Base-by-base conservation (phyloP, 2,113 vertebrate species). In the Tonatia bakeri region DNA sequence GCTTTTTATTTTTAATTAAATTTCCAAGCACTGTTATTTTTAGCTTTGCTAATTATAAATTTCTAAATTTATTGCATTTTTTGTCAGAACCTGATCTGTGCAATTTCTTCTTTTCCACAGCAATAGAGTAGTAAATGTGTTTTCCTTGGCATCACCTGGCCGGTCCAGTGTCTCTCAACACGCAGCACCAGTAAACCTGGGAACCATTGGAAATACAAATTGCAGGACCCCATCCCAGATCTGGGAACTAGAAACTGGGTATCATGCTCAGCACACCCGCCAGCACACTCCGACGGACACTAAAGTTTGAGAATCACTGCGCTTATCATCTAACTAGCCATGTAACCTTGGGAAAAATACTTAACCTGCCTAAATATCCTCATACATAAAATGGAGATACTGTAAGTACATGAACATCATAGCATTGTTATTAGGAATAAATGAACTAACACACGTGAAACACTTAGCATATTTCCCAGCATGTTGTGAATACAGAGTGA, bases 1-100 rank as follows among this genome's bases (percentile, higher is more conserved):
- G 94, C 96, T 96, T 97, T 97, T 96, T 96, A 97, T 97, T 97
- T 97, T 97, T 97, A 91, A 97, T 97, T 97, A 97, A 97, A 97
- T 91, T 97, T 95, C 61, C 77, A 83, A 82, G 88, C n/a, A 52
- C 65, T 76, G 67, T 26, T 75, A 79, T 95, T 91, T 96, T 96
- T 67, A 95, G 93, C 91, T 94, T 96, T 93, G 81, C 93, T 97
- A 97, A 97, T 97, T 97, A 96, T 94, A 96, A 97, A 97, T 97
- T 97, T 97, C 95, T 97, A 96, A 97, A 97, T 96, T 96, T 97
- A 97, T 91, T 92, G 91, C 81, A 82, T 96, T 77, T 50, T 97
- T 96, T 82, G 24, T 96, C 77, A 86, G 77, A 94, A 94, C 40
- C 67, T 91, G 59, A 40, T 36, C 38, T 96, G 28, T 90, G 67